Evolutionary conservation across 2,797 vertebrate species (phyloP), one percentile per base, ranked within the genome.

Genomic region (Mareca strepera): DNA sequence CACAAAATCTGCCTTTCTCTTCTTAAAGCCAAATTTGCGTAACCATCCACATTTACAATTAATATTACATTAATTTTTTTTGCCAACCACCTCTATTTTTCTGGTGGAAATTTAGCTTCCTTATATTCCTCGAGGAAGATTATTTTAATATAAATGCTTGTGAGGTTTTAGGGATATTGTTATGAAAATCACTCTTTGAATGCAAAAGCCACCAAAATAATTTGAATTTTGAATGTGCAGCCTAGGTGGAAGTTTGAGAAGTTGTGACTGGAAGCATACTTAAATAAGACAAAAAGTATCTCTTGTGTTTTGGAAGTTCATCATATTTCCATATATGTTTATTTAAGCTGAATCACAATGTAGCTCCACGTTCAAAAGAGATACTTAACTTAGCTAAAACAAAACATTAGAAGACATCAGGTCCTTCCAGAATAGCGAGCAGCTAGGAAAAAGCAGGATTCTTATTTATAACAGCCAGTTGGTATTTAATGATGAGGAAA

Each of bases 381-480:
- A 87, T 91, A 53, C 83, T 91, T 92, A 96, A 94, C 95, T 94
- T 94, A 84, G 92, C 91, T 94, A 82, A 64, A 88, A 64, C 91
- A 90, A 92, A 81, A 88, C 93, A 81, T 66, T 50, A 64, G 69
- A 46, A 56, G n/a, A 91, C 95, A 96, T 87, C 94, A 95, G 97
- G 92, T 83, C 95, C 96, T 93, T 95, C 94, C 94, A 96, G 94
- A 97, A 81, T 92, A 92, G 89, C 86, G 92, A 94, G 96, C 94
- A 96, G 94, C 93, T 88, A 93, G 94, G 94, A 52, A 39, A 96
- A 96, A 96, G 95, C 94, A 94, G 95, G 95, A 95, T 97, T 96
- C 95, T 97, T 95, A 97, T 97, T 98, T 97, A 96, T 96, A 97
- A 96, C 96, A 96, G 94, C 94, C 92, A 96, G 96, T 88, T 94